A percentile compares a stretch with the other conserved stretches of the same genome.
phyloP scores from a whole-genome alignment of 2,797 vertebrate genomes.

The Falco columbarius region DNA sequence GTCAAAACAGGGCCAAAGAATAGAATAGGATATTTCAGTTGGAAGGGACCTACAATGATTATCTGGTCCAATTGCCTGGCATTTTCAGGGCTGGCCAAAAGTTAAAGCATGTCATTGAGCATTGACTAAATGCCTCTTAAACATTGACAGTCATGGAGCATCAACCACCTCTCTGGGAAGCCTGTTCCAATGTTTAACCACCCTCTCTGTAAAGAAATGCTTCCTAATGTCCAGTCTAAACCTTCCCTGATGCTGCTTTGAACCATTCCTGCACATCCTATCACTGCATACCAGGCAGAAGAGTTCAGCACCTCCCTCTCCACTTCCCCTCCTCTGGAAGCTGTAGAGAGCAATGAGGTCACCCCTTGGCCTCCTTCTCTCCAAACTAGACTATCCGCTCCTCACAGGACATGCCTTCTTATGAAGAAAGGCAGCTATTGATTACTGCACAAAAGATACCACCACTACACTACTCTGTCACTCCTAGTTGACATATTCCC shows the following conservation, averaged over 20 bases:
- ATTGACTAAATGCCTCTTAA: not conserved
- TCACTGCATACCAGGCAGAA: not conserved
- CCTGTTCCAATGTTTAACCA: not conserved
- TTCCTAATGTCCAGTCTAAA: not conserved
- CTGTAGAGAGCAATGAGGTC: not conserved
- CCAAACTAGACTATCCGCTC: not conserved
- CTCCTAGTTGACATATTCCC: not conserved
- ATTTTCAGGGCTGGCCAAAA: not conserved
- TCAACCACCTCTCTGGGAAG: not conserved
- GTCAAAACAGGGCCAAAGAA: not conserved
- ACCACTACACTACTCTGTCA: not conserved
- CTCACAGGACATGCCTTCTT: not conserved
- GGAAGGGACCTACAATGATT: not conserved
- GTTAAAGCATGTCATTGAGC: not conserved
- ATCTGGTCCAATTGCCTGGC: not conserved
- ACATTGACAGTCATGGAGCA: not conserved
- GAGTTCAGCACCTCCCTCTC: not conserved
- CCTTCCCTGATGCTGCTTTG: not conserved
- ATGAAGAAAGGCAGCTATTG: not conserved
- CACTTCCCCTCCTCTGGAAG: not conserved
- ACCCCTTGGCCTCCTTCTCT: not conserved
- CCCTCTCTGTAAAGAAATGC: not conserved
- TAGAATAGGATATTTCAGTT: not conserved
- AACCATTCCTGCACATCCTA: rapidly evolving
- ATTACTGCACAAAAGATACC: not conserved